Evolutionary conservation across 2,888 invertebrate genomes (phyloP).

Genomic region (Acanthococcus lagerstroemiae): DNA sequence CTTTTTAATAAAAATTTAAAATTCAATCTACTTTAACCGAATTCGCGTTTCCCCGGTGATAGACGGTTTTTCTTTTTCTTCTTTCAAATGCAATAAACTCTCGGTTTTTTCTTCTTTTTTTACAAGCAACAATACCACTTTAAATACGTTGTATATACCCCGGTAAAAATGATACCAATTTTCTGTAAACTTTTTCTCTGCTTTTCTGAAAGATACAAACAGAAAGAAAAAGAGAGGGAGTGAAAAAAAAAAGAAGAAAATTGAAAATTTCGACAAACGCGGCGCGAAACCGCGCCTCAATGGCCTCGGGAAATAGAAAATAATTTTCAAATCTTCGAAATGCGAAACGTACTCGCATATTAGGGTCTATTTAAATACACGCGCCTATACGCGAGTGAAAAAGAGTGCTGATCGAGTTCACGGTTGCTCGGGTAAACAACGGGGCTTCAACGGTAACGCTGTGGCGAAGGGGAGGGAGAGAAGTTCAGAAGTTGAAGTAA

Average conservation of each 20-base stretch:
- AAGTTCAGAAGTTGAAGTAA: too few relatives aligned
- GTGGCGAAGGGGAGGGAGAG: too few relatives aligned
- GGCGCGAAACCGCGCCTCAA: slow-evolving; percentile 12
- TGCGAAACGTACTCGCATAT: too few relatives aligned
- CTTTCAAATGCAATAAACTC: slow-evolving; percentile 10
- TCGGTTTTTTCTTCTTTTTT: neutral
- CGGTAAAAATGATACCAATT: slow-evolving; percentile 24
- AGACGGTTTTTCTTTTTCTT: slow-evolving; percentile 3
- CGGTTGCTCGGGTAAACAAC: too few relatives aligned
- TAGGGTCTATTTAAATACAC: too few relatives aligned
- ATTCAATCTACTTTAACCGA: slow-evolving; percentile 28
- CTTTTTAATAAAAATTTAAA: slow-evolving; percentile 25
- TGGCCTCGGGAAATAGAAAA: slow-evolving; percentile 18
- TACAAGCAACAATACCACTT: slow-evolving; percentile 17
- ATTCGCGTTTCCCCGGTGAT: slow-evolving; percentile 6
- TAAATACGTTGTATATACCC: slow-evolving; percentile 2
- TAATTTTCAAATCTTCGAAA: too few relatives aligned
- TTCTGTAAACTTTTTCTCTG: neutral
- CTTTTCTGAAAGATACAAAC: neutral
- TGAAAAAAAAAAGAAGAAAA: slow-evolving; percentile 21
- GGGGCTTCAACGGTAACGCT: too few relatives aligned
- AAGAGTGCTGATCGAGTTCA: too few relatives aligned
- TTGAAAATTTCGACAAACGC: slow-evolving; percentile 11
- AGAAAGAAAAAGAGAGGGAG: neutral
- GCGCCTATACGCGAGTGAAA: too few relatives aligned